Conservation (phyloP, 1,140 invertebrate species). For the Brachionus manjavacas region DNA sequence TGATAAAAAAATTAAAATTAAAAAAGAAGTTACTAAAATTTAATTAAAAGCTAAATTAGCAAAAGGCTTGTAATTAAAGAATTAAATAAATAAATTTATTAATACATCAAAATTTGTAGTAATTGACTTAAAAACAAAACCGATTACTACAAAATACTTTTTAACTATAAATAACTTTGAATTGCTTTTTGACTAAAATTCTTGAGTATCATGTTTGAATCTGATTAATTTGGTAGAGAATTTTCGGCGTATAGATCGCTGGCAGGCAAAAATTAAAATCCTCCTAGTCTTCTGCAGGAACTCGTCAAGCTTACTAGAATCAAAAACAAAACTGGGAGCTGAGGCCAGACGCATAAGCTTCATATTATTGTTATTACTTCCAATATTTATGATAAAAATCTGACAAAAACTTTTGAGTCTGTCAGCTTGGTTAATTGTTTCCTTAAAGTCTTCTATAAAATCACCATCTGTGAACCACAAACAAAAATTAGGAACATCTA, state of each 20-base stretch:
- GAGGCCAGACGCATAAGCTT: background rate
- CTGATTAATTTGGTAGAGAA: background rate
- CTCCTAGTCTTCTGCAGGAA: background rate
- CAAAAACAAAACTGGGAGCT: background rate
- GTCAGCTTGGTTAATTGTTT: background rate
- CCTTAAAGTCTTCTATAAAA: background rate
- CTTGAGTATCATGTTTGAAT: background rate
- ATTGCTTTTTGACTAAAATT: no score
- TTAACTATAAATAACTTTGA: no score
- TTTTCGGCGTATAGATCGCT: background rate
- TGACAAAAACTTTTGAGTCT: slow-evolving; percentile 12
- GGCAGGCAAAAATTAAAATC: background rate
- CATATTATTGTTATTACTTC: background rate
- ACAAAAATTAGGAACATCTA: background rate
- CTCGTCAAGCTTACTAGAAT: background rate
- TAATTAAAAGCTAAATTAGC: no score
- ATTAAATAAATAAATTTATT: no score
- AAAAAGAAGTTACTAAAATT: no score
- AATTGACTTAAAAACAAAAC: no score
- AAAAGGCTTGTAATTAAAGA: no score
- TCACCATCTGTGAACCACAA: slow-evolving; percentile 2
- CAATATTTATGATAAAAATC: background rate
- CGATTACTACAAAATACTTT: no score
- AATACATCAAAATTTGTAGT: no score
- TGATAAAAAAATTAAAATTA: no score